phyloP scores from a whole-genome alignment of 2,888 invertebrate genomes.

The Lepidocyrtoides sp. region DNA sequence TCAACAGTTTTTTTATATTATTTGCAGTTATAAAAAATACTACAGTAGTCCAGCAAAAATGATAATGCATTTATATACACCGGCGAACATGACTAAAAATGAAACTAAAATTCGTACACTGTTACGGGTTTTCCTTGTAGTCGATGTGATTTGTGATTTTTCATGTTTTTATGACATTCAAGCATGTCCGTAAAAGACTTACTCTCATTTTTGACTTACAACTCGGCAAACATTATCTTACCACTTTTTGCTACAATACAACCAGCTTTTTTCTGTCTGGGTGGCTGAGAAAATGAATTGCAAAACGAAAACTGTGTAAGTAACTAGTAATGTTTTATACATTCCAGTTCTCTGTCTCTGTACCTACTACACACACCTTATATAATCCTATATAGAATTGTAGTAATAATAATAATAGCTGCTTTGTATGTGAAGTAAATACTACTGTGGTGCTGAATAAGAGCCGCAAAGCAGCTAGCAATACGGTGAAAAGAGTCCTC shows the following conservation, averaged over 20 bases:
- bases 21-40: constrained; percentile 3
- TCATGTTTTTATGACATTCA: constrained; percentile 49
- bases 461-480: constrained; percentile 15
- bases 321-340: no score
- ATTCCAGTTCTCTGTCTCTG: no score
- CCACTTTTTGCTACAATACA: no score
- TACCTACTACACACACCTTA: no score
- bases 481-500: constrained; percentile 49
- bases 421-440: constrained; percentile 19
- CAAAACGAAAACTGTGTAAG: background rate
- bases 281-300: constrained; percentile 26
- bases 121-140: background rate
- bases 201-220: constrained; percentile 13
- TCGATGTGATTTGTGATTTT: constrained; percentile 34
- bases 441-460: no score
- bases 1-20: background rate
- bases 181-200: background rate
- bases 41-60: constrained; percentile 8
- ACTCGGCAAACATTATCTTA: background rate
- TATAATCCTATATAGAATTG: background rate
- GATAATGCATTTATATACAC: background rate
- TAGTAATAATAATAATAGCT: no score
- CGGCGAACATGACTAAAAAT: background rate
- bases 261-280: background rate
- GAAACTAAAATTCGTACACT: constrained; percentile 1